Evolutionary conservation across 2,113 vertebrate species (phyloP), one percentile per base, ranked within the genome.

Genomic region (Campylomormyrus tamandua): DNA sequence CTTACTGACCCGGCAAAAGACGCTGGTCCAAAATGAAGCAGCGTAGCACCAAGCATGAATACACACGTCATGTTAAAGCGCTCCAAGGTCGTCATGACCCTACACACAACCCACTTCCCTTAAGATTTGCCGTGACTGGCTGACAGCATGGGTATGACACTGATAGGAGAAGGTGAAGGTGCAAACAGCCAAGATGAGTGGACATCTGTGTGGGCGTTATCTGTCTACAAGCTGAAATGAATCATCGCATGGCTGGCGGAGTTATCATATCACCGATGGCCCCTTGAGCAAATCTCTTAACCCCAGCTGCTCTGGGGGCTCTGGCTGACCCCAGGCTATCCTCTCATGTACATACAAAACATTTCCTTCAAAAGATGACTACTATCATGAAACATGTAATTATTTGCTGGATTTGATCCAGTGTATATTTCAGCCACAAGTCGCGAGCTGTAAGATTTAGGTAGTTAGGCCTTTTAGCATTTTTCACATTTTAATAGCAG

Each of bases 221-320:
- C 46, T 39, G 74, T 80, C 88, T 83, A 48, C 5, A 27, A 83
- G 83, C 52, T 86, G 52, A 90, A 58, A 66, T 90, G 35, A 58
- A 56, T 83, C 83, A 39, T 31, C 24, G 3, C 62, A 31, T 66
- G 10, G 62, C 62, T 66, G 62, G n/a, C n/a, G n/a, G 62, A 27
- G n/a, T 66, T 66, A 66, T 70, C 62, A 70, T 31, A 66, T 66
- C 62, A 13, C n/a, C 3, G 62, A 27, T 70, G 62, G 27, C 62
- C 62, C 62, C 62, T 31, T 13, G 62, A 70, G 62, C 62, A 70
- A 70, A 70, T 70, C 62, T 70, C 10, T 70, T 70, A 31, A 66
- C 10, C 27, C 10, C 62, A 70, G n/a, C 62, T 70, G 62, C 27
- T 70, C 62, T 27, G 62, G n/a, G 24, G 62, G 10, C 62, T 70